phyloP scores from a whole-genome alignment of 1,140 invertebrate species.

The Pectinophora gossypiella region DNA sequence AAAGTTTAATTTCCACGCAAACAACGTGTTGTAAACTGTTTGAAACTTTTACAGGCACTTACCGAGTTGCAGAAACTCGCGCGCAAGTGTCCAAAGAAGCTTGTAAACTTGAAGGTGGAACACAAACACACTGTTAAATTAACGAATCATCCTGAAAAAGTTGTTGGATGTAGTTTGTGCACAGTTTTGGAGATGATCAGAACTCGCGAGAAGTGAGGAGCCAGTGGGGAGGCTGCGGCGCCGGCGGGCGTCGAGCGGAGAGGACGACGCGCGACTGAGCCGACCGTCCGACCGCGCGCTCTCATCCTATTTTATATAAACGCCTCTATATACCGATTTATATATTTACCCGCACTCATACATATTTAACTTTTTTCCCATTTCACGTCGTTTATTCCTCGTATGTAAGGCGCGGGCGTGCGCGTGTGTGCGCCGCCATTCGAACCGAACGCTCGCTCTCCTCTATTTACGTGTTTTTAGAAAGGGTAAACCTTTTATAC shows the following conservation, averaged over 20 bases:
- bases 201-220: conserved; percentile 8
- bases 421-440: conserved; percentile 43
- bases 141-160: conserved; percentile 13
- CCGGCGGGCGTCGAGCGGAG: conserved; percentile 18
- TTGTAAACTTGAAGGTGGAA: conserved; percentile 14
- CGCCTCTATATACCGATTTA: conserved; percentile 71
- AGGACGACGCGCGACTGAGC: conserved; percentile 50
- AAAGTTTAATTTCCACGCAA: background rate
- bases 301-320: conserved; percentile 68
- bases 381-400: conserved; percentile 70
- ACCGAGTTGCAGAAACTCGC: conserved; percentile 37
- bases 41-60: conserved; percentile 31
- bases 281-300: conserved; percentile 40
- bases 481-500: conserved; percentile 74
- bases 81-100: conserved; percentile 19
- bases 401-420: conserved; percentile 53
- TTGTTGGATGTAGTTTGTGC: conserved; percentile 10
- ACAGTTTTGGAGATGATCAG: background rate
- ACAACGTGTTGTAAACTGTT: background rate
- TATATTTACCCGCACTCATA: conserved; percentile 75
- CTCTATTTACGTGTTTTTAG: conserved; percentile 72
- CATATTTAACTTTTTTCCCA: conserved; percentile 75
- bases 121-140: conserved; percentile 25
- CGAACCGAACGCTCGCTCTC: conserved; percentile 49
- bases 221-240: conserved; percentile 14